Base-by-base conservation (phyloP, 2,888 invertebrate genomes). In the Galerucella pusilla region DNA sequence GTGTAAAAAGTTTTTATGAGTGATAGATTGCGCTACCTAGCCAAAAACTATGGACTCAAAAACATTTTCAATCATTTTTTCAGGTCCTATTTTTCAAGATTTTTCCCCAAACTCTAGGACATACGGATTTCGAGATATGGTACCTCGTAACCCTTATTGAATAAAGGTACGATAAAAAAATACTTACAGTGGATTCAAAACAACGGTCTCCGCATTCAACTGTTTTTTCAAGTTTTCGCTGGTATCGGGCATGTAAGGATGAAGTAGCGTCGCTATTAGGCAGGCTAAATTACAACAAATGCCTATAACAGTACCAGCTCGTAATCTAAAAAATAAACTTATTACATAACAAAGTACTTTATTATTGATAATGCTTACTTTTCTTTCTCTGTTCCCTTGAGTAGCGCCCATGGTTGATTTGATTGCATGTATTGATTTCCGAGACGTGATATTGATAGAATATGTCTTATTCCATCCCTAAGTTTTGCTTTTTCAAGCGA, bases 341-440 rank as follows among this genome's bases (percentile, higher is more conserved):
- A 60, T 60, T 28, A 4, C 2, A 28, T 12, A 20, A 6, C 4
- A n/a, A 10, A 9, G 0, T 10, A 16, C 20, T 28, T 6, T 6
- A 64, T 63, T 69, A 20, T 65, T 49, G n/a, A 42, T 28, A 59
- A 28, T 46, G 61, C 66, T 90, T 85, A 95, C 95, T 93, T 93
- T 81, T 97, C 93, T 69, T 92, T 91, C 1, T 91, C 92, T 2
- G 88, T 90, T 45, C 96, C 96, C 86, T 99, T 99, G 9, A 97
- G 90, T 80, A 96, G 89, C 9, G 96, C 95, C 99, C 99, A 99
- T 0, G 99, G 99, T 85, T 97, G 94, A 80, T 94, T 93, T 2
- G 91, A 89, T 89, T 99, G 99, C 94, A 99, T 97, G 86, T 96
- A 98, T 84, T 97, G 97, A 90, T 99, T 99, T 6, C 99, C 99